These are phyloP conservation scores for Pemphredon lugubris DNA, from an alignment of 2,888 invertebrate genomes.

Conservation along the genomic window DNA sequence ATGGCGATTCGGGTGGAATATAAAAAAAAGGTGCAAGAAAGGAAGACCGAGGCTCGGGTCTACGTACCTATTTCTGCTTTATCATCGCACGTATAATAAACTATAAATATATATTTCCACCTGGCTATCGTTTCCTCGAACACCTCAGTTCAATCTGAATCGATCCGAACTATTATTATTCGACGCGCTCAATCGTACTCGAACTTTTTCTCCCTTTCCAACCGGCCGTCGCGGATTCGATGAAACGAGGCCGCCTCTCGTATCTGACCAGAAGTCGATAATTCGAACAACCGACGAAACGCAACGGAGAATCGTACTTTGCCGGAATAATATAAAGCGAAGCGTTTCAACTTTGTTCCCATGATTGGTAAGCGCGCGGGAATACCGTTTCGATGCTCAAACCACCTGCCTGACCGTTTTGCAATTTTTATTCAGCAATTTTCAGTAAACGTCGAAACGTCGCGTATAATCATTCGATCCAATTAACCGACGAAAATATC, in stretches of 20 bases:
- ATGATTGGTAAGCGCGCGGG: conserved; percentile 13
- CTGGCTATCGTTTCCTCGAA: conserved; percentile 51
- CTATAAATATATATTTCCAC: conserved; percentile 46
- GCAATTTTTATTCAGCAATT: no score
- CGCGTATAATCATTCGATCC: no score
- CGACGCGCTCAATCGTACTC: conserved; percentile 52
- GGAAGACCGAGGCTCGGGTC: conserved; percentile 30
- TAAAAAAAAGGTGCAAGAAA: no score
- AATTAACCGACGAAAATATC: no score
- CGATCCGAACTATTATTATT: conserved; percentile 49
- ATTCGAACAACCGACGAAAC: conserved; percentile 26
- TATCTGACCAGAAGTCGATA: conserved; percentile 18
- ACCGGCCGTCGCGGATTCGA: conserved; percentile 25
- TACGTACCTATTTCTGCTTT: conserved; percentile 54
- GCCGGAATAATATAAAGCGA: conserved; percentile 9
- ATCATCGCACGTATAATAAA: conserved; percentile 51
- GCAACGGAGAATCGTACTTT: conserved; percentile 23
- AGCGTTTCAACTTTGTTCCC: conserved; percentile 22
- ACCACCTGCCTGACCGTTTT: no score
- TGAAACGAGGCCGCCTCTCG: conserved; percentile 34
- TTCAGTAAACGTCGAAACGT: no score
- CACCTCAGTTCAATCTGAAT: conserved; percentile 44
- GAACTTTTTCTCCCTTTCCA: conserved; percentile 35
- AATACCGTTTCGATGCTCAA: background rate
- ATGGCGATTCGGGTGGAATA: no score